phyloP scores from a whole-genome alignment of 2,888 invertebrate genomes.

The Agonopterix alstromeriana region DNA sequence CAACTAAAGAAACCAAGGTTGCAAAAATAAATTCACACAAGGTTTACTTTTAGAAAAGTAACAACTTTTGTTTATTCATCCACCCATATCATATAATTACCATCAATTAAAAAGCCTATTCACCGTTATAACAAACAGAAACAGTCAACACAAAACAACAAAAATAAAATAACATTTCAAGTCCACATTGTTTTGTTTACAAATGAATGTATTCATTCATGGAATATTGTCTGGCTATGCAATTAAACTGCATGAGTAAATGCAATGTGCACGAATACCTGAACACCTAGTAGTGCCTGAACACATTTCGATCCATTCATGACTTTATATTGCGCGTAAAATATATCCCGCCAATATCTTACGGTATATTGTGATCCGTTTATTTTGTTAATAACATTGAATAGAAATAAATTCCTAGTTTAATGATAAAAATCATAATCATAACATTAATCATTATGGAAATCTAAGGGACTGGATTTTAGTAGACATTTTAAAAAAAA shows the following conservation, averaged over 20 bases:
- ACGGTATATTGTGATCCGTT: neutral
- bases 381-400: too few species aligned
- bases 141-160: too few species aligned
- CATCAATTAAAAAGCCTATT: neutral
- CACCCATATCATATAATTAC: too few species aligned
- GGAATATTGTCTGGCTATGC: conserved; percentile 9
- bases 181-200: neutral
- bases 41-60: too few species aligned
- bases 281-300: conserved; percentile 31
- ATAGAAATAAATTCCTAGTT: too few species aligned
- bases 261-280: conserved; percentile 20
- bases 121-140: neutral
- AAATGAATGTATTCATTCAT: conserved; percentile 8
- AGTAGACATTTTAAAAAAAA: too few species aligned
- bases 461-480: too few species aligned
- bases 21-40: too few species aligned
- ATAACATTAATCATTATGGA: too few species aligned
- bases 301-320: conserved; percentile 24
- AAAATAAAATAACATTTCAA: too few species aligned
- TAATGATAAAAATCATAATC: too few species aligned
- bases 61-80: neutral
- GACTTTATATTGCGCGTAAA: conserved; percentile 8
- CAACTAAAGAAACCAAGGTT: too few species aligned
- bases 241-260: conserved; percentile 11
- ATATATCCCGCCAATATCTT: conserved; percentile 2